A percentile compares a stretch with the other conserved stretches of the same genome.
phyloP scores from a whole-genome alignment of 2,113 vertebrate genomes.

The Collichthys lucidus region DNA sequence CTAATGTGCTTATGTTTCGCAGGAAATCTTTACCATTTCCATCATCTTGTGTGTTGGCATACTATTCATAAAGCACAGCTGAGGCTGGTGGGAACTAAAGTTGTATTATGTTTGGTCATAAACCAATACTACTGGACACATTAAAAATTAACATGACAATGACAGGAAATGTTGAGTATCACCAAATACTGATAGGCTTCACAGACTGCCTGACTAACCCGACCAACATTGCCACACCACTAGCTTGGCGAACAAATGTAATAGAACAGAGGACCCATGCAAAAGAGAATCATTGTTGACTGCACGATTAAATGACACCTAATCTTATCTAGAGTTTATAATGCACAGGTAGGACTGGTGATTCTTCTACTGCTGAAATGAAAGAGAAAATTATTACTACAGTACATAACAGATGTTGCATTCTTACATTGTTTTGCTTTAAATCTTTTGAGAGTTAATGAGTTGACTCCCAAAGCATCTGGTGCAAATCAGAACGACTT shows the following conservation, averaged over 20 bases:
- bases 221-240: too few relatives aligned
- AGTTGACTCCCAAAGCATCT: conserved; percentile 10
- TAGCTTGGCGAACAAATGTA: background rate
- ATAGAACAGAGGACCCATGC: background rate
- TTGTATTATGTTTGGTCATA: background rate
- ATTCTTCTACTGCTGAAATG: background rate
- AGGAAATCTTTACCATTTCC: conserved; percentile 2
- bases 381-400: background rate
- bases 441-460: background rate
- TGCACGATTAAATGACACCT: background rate
- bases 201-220: too few relatives aligned
- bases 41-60: background rate
- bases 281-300: background rate
- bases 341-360: background rate
- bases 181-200: too few relatives aligned
- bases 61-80: background rate
- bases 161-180: too few relatives aligned
- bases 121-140: background rate
- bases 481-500: conserved; percentile 10
- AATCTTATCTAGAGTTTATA: background rate
- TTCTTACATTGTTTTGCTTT: background rate
- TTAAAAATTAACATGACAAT: background rate
- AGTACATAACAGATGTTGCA: background rate
- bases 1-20: background rate
- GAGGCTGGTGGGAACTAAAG: background rate